phyloP scores from a whole-genome alignment of 2,888 invertebrate species.

The Agrotis ipsilon region DNA sequence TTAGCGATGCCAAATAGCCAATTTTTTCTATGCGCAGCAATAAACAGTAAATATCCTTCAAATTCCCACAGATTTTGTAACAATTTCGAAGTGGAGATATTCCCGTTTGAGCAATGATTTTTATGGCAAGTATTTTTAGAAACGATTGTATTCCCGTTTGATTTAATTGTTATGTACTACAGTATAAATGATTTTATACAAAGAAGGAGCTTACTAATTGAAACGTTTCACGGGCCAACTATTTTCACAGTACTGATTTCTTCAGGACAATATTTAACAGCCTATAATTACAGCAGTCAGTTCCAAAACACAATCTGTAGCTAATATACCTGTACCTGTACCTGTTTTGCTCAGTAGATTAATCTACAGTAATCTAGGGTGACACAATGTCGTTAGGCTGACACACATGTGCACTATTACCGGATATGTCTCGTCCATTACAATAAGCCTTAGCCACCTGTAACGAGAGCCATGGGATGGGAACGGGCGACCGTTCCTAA shows the following conservation, averaged over 20 bases:
- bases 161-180: no score
- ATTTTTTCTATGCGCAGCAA: no score
- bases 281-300: neutral
- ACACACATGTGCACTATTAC: neutral
- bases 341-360: neutral
- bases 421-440: constrained; percentile 16
- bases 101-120: no score
- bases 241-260: neutral
- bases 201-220: neutral
- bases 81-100: no score
- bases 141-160: no score
- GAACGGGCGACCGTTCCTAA: neutral
- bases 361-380: neutral
- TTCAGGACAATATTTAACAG: neutral
- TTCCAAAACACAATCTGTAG: neutral
- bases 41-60: no score
- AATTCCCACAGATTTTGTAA: no score
- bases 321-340: neutral
- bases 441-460: constrained; percentile 14
- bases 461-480: constrained; percentile 1
- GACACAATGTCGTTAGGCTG: neutral
- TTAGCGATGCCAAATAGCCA: no score
- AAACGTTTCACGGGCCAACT: neutral
- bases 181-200: no score
- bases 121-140: no score